These are phyloP conservation scores for Eidolon helvum DNA, from an alignment of 2,113 vertebrate species.

Conservation along the genomic window DNA sequence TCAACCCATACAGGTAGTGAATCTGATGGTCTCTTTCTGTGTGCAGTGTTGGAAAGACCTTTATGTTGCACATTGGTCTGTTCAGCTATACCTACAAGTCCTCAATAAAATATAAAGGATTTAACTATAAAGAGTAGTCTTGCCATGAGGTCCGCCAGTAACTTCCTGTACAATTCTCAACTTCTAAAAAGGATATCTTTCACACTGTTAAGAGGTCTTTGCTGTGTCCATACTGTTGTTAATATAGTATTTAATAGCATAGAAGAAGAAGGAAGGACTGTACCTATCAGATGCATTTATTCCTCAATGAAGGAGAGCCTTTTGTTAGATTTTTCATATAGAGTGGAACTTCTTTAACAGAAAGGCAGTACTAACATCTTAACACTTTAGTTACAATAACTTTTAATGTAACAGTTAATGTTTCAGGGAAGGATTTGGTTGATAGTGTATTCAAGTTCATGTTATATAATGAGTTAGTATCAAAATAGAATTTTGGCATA, in stretches of 20 bases:
- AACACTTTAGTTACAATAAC: slow-evolving; percentile 11
- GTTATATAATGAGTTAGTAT: background rate
- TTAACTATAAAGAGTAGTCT: background rate
- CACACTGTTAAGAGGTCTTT: background rate
- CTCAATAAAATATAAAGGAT: background rate
- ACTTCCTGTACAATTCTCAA: background rate
- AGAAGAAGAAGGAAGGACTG: background rate
- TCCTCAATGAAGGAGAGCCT: background rate
- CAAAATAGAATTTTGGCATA: background rate
- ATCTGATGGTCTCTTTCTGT: background rate
- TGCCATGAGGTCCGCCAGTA: background rate
- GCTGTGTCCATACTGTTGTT: background rate
- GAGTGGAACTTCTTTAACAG: background rate
- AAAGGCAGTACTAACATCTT: background rate
- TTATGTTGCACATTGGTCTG: background rate
- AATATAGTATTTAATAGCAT: background rate
- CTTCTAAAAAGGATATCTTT: background rate
- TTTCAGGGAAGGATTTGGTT: slow-evolving; percentile 24
- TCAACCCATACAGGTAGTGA: background rate
- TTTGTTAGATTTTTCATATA: background rate
- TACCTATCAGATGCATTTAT: background rate
- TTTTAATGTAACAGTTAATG: background rate
- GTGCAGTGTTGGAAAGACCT: background rate
- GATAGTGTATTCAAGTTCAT: background rate
- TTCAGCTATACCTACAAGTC: background rate